A percentile compares a stretch with the other conserved stretches of the same genome.
Evolutionary conservation across 1,140 invertebrate species (phyloP).

Genomic region (Antheraea pernyi): DNA sequence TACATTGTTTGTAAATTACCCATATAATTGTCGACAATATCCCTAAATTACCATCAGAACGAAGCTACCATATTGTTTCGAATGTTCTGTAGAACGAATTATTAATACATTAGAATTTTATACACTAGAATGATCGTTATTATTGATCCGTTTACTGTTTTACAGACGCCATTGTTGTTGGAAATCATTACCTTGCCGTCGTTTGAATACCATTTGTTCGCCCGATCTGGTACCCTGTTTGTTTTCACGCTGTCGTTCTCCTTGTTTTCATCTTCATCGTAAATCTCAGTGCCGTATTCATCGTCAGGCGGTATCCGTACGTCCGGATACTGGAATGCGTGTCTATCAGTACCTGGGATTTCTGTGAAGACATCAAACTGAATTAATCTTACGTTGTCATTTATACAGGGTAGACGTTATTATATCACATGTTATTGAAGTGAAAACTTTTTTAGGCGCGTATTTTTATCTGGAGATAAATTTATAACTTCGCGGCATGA

Average conservation of each 20-base stretch:
- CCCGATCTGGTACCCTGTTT: constrained; percentile 65
- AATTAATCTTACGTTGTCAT: constrained; percentile 3
- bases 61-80: constrained; percentile 7
- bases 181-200: constrained; percentile 58
- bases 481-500: too few relatives aligned
- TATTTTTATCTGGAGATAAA: too few relatives aligned
- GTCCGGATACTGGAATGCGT: constrained; percentile 66
- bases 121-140: constrained; percentile 36
- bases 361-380: constrained; percentile 34
- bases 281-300: constrained; percentile 63
- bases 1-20: constrained; percentile 12
- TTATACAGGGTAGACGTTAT: too few relatives aligned
- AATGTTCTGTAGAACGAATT: not conserved
- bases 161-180: constrained; percentile 31
- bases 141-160: constrained; percentile 22
- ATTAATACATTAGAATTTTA: constrained; percentile 6
- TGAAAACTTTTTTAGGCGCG: too few relatives aligned
- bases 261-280: constrained; percentile 55
- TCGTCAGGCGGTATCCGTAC: constrained; percentile 56
- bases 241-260: constrained; percentile 51
- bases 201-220: constrained; percentile 73
- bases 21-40: constrained; percentile 21
- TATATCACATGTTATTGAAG: too few relatives aligned
- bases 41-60: constrained; percentile 15
- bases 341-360: constrained; percentile 70